Evolutionary conservation across 2,888 invertebrate species (phyloP), one percentile per base, ranked within the genome.

Genomic region (Sphecodes monilicornis): DNA sequence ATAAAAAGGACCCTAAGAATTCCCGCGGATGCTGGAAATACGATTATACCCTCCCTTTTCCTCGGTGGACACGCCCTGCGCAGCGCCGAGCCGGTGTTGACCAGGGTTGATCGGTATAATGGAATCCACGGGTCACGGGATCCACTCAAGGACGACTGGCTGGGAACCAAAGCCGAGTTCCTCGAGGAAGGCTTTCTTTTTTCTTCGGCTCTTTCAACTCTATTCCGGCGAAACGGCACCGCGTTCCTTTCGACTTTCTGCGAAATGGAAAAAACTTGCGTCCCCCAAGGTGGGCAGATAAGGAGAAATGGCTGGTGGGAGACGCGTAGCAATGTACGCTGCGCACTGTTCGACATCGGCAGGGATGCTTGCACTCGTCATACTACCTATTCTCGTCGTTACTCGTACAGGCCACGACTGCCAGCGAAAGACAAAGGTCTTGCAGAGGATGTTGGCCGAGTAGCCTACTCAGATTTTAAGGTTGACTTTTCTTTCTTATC

Each of bases 131-230:
- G 78, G 78, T 86, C 84, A 71, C 68, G 76, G 84, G 76, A 84
- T 84, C 41, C 50, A 2, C 71, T 69, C 86, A 84, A 88, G 88
- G 86, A 80, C 77, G 76, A 82, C 86, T 71, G 76, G 78, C 41
- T 71, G 71, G 18, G 71, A 76, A 71, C 74, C 50, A 18, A 57
- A 22, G 32, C 26, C 32, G 36, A 60, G 13, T 57, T 72, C 71
- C 71, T 41, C 74, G 26, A 32, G 74, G 39, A 74, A 46, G 41
- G 22, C n/a, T 43, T 26, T 64, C 36, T 54, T 43, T 36, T 68
- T 36, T 68, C 5, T 3, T 1, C 32, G 64, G 32, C 16, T 39
- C 66, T 68, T 68, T 68, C 66, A 36, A n/a, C 36, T 68, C 36
- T 68, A 39, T 68, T 68, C 36, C 68, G 8, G 8, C 8, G 80